Percentiles rank a stretch among this genome's conserved stretches.
phyloP scores from a whole-genome alignment of 35 echinoderm and acorn worm genomes.

The Apostichopus parvimensis region DNA sequence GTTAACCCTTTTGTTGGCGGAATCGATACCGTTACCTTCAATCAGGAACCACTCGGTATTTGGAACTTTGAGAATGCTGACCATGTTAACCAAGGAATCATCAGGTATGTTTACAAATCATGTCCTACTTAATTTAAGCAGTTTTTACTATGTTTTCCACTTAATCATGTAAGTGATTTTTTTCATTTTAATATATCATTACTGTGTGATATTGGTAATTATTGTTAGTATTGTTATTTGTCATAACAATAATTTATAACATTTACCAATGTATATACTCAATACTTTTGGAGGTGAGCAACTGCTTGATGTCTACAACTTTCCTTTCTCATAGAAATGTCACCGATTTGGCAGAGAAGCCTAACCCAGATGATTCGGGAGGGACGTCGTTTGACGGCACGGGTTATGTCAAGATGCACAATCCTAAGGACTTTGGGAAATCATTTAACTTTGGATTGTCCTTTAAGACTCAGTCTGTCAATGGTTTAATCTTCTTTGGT shows the following conservation, averaged over 20 bases:
- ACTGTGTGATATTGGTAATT: not conserved
- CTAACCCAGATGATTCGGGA: constrained; percentile 15
- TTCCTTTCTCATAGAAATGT: constrained; percentile 61
- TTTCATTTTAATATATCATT: not conserved
- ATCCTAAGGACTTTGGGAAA: not conserved
- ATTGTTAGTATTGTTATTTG: not conserved
- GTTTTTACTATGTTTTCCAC: too few species aligned
- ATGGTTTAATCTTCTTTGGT: constrained; percentile 77
- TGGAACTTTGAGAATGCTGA: constrained; percentile 81
- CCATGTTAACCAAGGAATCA: constrained; percentile 63
- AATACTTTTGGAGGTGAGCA: too few species aligned
- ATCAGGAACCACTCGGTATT: constrained; percentile 61
- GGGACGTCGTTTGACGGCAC: constrained; percentile 60
- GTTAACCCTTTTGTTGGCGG: constrained; percentile 61
- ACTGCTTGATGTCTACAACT: too few species aligned
- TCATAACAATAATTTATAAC: too few species aligned
- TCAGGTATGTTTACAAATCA: constrained; percentile 52
- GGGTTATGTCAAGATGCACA: constrained; percentile 52
- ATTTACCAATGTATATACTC: too few species aligned
- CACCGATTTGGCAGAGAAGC: constrained; percentile 15
- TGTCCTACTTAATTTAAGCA: not conserved
- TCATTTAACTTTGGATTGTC: not conserved
- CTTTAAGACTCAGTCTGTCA: constrained; percentile 61
- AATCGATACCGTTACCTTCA: constrained; percentile 63
- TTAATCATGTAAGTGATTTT: not conserved